A percentile compares a stretch with the other conserved stretches of the same genome.
phyloP scores from a whole-genome alignment of 2,888 invertebrate species.

The Criorhina ranunculi region DNA sequence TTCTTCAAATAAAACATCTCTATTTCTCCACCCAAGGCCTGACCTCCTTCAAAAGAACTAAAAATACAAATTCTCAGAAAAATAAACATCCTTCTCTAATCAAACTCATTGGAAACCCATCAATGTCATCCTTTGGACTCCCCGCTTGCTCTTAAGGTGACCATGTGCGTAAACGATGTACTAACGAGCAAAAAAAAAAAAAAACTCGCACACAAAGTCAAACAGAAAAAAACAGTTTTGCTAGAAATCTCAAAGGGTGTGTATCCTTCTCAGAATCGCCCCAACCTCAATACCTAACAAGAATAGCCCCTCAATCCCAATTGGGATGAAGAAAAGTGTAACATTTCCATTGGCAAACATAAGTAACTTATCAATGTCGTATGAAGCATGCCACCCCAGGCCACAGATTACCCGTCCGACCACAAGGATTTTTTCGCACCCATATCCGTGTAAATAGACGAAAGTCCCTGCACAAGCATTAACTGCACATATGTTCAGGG shows the following conservation, averaged over 20 bases:
- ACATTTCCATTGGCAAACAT: conserved; percentile 6
- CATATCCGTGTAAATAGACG: background rate
- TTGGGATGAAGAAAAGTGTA: background rate
- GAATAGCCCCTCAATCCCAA: background rate
- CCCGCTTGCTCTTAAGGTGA: background rate
- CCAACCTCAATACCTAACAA: background rate
- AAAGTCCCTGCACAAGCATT: conserved; percentile 20
- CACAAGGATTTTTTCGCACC: conserved; percentile 22
- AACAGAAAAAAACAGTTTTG: conserved; percentile 8
- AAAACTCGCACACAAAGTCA: background rate
- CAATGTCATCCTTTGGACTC: conserved; percentile 1
- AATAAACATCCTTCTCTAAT: conserved; percentile 1
- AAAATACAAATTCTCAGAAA: background rate
- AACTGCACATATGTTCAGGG: conserved; percentile 43
- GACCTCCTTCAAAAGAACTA: background rate
- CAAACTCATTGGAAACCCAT: background rate
- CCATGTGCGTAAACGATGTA: conserved; percentile 9
- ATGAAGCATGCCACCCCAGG: conserved; percentile 25
- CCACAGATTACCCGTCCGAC: conserved; percentile 49
- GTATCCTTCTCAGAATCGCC: background rate
- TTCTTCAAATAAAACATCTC: too few relatives aligned
- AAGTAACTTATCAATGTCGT: conserved; percentile 32
- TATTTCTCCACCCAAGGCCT: too few relatives aligned
- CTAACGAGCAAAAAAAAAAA: background rate
- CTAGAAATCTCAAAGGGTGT: conserved; percentile 5